Evolutionary conservation across 2,113 vertebrate species (phyloP), one percentile per base, ranked within the genome.

Genomic region (Ia io): DNA sequence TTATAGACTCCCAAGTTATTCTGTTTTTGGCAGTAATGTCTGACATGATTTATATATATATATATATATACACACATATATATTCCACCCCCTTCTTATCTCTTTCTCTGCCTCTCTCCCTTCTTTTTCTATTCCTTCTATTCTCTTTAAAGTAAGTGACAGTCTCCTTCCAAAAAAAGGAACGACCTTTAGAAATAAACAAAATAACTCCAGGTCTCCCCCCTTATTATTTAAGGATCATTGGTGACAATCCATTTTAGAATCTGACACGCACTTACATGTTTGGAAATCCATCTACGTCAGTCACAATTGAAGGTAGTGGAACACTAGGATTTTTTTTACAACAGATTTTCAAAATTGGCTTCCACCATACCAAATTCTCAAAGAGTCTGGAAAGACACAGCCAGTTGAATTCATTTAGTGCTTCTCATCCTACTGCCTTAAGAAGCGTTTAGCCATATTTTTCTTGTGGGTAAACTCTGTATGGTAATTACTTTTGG

Each of bases 401-500:
- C 16, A 71, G 40, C 5, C 13, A 5, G 18, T 14, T 85, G 56
- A 96, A 76, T 78, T 88, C 90, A 83, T 84, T 94, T 95, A 84
- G 3, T 82, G 35, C 8, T 95, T 13, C 13, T 40, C 77, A 47
- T 30, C 30, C 32, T 78, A 42, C 20, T 9, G 28, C 84, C 71
- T 89, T 90, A 51, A 40, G 78, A 95, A 83, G 6, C 65, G 90
- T 25, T 96, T 85, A 85, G 51, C 9, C 61, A 44, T 90, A 79
- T 73, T 82, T 95, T 93, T 92, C 80, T 67, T 88, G 18, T 90
- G 90, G 73, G 84, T 91, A 92, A 83, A 88, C 28, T 83, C 32
- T 18, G 14, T 25, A 14, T 84, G 65, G 77, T 93, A 96, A 93
- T 94, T 96, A 80, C 90, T 95, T 96, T 85, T 87, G 56, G 77